A percentile compares a stretch with the other conserved stretches of the same genome.
phyloP scores from a whole-genome alignment of 2,888 invertebrate genomes.

The Nymphalis urticae region DNA sequence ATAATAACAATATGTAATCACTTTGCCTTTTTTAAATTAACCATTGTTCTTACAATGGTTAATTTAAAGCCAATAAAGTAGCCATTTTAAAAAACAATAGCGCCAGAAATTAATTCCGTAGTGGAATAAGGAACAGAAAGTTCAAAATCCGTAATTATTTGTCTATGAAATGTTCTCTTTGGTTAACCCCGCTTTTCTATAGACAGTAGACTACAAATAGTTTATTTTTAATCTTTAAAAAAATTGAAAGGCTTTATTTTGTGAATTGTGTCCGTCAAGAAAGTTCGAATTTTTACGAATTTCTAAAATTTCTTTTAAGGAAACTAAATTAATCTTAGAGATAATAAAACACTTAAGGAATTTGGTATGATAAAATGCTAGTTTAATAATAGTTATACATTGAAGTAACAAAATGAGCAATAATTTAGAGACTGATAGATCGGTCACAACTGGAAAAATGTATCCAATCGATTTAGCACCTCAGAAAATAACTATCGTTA shows the following conservation, averaged over 20 bases:
- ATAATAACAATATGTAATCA: too few species aligned
- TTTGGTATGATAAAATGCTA: slow-evolving; percentile 18
- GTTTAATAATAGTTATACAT: slow-evolving; percentile 5
- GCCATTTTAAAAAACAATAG: too few species aligned
- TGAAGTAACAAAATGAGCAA: slow-evolving; percentile 63
- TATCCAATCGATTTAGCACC: slow-evolving; percentile 80
- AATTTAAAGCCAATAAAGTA: too few species aligned
- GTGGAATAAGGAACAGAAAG: too few species aligned
- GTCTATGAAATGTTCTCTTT: slow-evolving; percentile 1
- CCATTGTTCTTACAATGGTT: too few species aligned
- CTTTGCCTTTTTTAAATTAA: too few species aligned
- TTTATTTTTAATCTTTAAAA: slow-evolving; percentile 12
- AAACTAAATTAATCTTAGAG: neutral
- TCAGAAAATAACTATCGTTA: slow-evolving; percentile 78
- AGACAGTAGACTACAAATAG: neutral
- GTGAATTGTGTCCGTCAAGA: slow-evolving; percentile 38
- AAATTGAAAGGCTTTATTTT: slow-evolving; percentile 37
- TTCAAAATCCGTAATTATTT: neutral
- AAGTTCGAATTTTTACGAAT: slow-evolving; percentile 41
- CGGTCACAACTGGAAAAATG: slow-evolving; percentile 79
- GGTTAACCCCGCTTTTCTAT: neutral
- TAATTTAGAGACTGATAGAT: slow-evolving; percentile 80
- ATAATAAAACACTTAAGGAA: neutral
- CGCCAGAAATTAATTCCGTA: too few species aligned
- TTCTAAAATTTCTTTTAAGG: slow-evolving; percentile 18